These are phyloP conservation scores for Sarotherodon lohbergeri DNA, from an alignment of 2,113 vertebrate species.

Conservation along the genomic window DNA sequence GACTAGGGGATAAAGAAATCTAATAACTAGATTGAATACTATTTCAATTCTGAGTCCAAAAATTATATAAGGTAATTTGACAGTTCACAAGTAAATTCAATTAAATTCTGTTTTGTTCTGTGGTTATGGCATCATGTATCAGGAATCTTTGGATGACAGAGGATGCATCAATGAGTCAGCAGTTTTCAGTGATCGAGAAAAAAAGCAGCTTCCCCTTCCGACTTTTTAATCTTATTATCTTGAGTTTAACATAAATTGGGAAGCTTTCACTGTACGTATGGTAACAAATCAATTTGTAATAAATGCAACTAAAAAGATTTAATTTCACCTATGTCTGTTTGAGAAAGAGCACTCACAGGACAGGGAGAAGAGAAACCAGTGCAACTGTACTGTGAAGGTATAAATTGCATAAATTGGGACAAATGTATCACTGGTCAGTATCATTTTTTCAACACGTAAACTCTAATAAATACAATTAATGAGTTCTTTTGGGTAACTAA, in stretches of 20 bases:
- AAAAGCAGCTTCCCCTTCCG: not conserved
- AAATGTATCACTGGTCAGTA: not conserved
- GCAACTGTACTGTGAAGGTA: not conserved
- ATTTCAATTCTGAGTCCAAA: not conserved
- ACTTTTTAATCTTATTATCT: not conserved
- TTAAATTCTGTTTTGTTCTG: not conserved
- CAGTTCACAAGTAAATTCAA: rapidly evolving
- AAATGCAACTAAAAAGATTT: not conserved
- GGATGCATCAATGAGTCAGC: too few species aligned
- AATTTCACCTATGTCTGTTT: not conserved
- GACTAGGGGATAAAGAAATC: not conserved
- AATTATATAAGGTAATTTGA: not conserved
- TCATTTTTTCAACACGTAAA: not conserved
- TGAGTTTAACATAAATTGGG: not conserved
- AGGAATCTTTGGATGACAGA: not conserved
- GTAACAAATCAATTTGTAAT: not conserved
- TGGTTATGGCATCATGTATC: not conserved
- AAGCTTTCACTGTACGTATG: not conserved
- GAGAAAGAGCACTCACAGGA: not conserved
- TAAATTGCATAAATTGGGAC: not conserved
- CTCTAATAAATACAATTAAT: not conserved
- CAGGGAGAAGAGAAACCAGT: not conserved
- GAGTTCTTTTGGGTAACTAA: not conserved
- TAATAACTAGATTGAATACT: not conserved
- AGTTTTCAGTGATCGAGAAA: not conserved